Percentiles rank a stretch among this genome's conserved stretches.
These are phyloP conservation scores for Siniperca chuatsi DNA, from an alignment of 2,113 vertebrate genomes.

Conservation along the genomic window DNA sequence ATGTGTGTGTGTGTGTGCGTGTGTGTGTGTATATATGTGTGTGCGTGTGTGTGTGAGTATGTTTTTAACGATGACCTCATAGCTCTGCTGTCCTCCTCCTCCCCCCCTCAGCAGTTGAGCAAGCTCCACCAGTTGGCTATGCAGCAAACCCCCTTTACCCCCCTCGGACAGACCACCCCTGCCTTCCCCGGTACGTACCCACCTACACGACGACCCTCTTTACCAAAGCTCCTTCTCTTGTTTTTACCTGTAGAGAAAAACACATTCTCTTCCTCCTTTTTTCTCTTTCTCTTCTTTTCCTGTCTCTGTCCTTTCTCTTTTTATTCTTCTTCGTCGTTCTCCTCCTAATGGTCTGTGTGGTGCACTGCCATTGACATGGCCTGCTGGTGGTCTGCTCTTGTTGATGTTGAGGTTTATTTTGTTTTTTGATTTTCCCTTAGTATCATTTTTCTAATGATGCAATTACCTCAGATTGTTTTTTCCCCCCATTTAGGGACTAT, in stretches of 20 bases:
- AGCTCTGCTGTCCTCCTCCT: slow-evolving; percentile 98
- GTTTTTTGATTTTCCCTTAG: slow-evolving; percentile 48
- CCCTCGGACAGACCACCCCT: slow-evolving; percentile 99
- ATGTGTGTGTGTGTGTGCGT: slow-evolving; percentile 71
- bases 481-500: not conserved
- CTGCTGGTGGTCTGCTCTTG: slow-evolving; percentile 87
- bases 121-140: slow-evolving; percentile 99
- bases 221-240: slow-evolving; percentile 91
- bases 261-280: slow-evolving; percentile 79
- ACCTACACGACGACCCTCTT: slow-evolving; percentile 87
- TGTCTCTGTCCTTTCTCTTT: slow-evolving; percentile 76
- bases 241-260: slow-evolving; percentile 91
- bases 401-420: slow-evolving; percentile 77
- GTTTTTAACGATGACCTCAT: slow-evolving; percentile 97
- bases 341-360: slow-evolving; percentile 73
- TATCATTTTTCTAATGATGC: slow-evolving; percentile 33
- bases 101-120: slow-evolving; percentile 99
- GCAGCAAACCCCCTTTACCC: slow-evolving; percentile 99
- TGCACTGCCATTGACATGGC: slow-evolving; percentile 80
- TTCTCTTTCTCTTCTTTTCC: slow-evolving; percentile 65
- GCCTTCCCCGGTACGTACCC: slow-evolving; percentile 99
- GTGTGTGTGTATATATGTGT: slow-evolving; percentile 34
- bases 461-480: not conserved
- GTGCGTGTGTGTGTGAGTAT: slow-evolving; percentile 70
- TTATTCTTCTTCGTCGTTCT: slow-evolving; percentile 69